Conservation (phyloP, 1,140 invertebrate genomes). For the Monochamus saltuarius region DNA sequence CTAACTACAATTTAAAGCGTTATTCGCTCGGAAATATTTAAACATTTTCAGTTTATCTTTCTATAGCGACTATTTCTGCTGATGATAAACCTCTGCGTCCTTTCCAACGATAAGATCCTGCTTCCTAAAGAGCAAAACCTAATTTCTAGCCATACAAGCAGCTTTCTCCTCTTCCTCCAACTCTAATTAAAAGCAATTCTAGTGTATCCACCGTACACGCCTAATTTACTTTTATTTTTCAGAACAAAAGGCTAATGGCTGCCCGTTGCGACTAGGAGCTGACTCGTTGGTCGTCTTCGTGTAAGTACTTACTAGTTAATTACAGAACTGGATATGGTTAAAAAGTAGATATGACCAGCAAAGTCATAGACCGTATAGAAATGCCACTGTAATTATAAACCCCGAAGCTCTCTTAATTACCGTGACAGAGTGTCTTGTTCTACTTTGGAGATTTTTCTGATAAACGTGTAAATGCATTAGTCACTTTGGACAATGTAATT, state of each 20-base stretch:
- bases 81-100: no score
- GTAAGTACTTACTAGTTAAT: conserved; percentile 24
- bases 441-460: conserved; percentile 29
- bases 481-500: conserved; percentile 16
- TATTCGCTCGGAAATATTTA: no score
- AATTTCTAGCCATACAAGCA: no score
- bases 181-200: not conserved
- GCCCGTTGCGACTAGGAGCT: not conserved
- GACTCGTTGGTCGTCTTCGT: conserved; percentile 6
- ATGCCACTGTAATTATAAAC: conserved; percentile 35
- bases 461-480: conserved; percentile 24
- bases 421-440: conserved; percentile 35
- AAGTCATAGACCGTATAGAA: conserved; percentile 28
- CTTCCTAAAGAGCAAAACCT: no score
- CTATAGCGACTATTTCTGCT: no score
- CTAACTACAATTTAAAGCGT: no score
- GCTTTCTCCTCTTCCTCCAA: not conserved
- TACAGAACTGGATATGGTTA: conserved; percentile 32
- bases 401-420: conserved; percentile 31
- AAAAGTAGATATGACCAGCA: conserved; percentile 28
- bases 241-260: conserved; percentile 9
- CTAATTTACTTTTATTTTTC: not conserved
- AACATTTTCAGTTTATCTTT: no score
- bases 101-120: no score
- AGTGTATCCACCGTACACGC: no score